phyloP scores from a whole-genome alignment of 2,113 vertebrate species.

The Octodon degus region DNA sequence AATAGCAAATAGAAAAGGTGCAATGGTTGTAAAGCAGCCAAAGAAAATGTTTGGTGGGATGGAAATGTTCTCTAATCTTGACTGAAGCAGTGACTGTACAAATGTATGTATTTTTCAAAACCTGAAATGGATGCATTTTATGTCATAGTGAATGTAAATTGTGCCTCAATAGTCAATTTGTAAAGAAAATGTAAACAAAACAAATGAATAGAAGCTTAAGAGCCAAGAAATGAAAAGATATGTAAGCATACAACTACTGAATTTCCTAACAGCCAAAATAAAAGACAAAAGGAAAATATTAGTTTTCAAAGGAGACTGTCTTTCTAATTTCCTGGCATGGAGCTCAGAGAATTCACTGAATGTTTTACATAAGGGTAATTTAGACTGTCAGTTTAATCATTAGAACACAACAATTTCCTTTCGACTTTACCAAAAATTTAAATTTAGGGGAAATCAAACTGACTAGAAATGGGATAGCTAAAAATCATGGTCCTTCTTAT shows the following conservation, averaged over 20 bases:
- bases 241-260: background rate
- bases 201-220: background rate
- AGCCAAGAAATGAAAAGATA: background rate
- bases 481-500: background rate
- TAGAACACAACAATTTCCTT: background rate
- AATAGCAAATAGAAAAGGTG: background rate
- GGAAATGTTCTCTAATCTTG: background rate
- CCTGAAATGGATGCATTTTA: background rate
- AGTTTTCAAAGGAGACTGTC: background rate
- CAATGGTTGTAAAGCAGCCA: background rate
- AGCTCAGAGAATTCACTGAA: constrained; percentile 12
- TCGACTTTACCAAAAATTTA: constrained; percentile 1
- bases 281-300: background rate
- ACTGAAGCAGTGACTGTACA: background rate
- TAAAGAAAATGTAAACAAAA: constrained; percentile 48
- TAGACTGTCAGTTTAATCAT: background rate
- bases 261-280: background rate
- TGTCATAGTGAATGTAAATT: background rate
- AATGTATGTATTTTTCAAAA: background rate
- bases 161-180: constrained; percentile 6
- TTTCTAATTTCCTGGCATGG: background rate
- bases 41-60: background rate
- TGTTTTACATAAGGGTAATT: background rate
- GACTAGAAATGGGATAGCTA: background rate
- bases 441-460: background rate